Percentiles rank a stretch among this genome's conserved stretches.
These are phyloP conservation scores for Delphinapterus leucas DNA, from an alignment of 2,113 vertebrate genomes.

Conservation along the genomic window DNA sequence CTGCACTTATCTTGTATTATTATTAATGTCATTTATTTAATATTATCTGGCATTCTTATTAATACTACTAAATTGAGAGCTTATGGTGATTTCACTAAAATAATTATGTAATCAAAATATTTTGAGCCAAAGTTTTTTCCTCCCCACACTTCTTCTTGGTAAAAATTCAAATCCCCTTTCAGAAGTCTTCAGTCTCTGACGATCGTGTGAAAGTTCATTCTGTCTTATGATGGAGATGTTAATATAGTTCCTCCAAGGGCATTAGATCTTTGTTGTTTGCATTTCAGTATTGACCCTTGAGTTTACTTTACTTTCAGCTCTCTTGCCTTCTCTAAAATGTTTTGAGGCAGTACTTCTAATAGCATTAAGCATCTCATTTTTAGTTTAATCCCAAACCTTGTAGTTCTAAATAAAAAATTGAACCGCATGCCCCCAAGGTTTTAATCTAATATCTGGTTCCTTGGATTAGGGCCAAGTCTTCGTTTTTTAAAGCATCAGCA, in stretches of 20 bases:
- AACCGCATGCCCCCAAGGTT: conserved; percentile 34
- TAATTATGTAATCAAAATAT: conserved; percentile 65
- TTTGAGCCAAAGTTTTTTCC: conserved; percentile 52
- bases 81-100: conserved; percentile 47
- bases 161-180: conserved; percentile 41
- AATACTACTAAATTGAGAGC: neutral
- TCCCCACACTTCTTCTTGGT: conserved; percentile 52
- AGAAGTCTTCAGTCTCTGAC: conserved; percentile 42
- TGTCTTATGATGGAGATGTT: neutral
- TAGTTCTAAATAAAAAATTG: conserved; percentile 66
- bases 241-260: neutral
- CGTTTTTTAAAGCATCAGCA: conserved; percentile 48
- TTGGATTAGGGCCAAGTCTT: conserved; percentile 53
- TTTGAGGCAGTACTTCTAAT: neutral
- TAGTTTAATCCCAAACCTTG: conserved; percentile 43
- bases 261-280: conserved; percentile 3
- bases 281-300: conserved; percentile 50
- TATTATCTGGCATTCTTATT: neutral
- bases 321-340: conserved; percentile 10
- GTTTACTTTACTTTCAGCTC: conserved; percentile 16
- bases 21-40: neutral
- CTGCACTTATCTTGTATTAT: neutral
- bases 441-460: conserved; percentile 65
- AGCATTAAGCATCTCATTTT: conserved; percentile 37
- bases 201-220: conserved; percentile 45